Evolutionary conservation across 2,113 vertebrate species (phyloP), one percentile per base, ranked within the genome.

Genomic region (Phaethon lepturus): DNA sequence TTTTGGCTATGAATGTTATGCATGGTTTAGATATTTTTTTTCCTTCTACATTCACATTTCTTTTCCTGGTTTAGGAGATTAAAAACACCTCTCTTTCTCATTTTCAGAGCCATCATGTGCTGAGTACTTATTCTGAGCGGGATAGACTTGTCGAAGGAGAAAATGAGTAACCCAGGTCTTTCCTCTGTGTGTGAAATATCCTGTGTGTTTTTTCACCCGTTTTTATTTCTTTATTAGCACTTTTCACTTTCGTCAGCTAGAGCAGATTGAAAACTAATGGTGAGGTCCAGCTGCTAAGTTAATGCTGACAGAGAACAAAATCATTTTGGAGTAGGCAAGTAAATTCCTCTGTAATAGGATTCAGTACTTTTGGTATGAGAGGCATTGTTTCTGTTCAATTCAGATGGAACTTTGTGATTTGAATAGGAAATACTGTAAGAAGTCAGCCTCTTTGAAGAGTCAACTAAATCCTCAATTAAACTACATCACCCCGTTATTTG

Each of bases 141-240:
- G n/a, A 47, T 47, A 66, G 77, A 76, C 47, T 73, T 92, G 40
- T 38, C 90, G 94, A 95, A 94, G 72, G 85, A 95, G 75, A 96
- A 97, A 96, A 96, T 47, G 47, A 75, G 55, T 66, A 52, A 86
- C 80, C 28, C 0, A 8, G 24, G 29, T 64, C 84, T 93, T 90
- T 96, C 58, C 52, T 50, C 58, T 95, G 75, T 66, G 85, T 86
- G 49, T 40, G 90, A 86, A 95, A 56, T 75, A 92, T 78, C 50
- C 73, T 14, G 10, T 91, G 71, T 78, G 56, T 9, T 79, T 92
- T 94, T 88, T 49, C n/a, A 52, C 11, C 33, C 20, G 9, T 67
- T 96, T 93, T 83, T 94, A 62, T 67, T 85, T 93, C 91, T 95
- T 96, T 95, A 95, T 96, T 97, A 96, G 68, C 64, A 97, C 33